Base-by-base conservation (phyloP, 2,888 invertebrate genomes). In the Caenorhabditis sp. region DNA sequence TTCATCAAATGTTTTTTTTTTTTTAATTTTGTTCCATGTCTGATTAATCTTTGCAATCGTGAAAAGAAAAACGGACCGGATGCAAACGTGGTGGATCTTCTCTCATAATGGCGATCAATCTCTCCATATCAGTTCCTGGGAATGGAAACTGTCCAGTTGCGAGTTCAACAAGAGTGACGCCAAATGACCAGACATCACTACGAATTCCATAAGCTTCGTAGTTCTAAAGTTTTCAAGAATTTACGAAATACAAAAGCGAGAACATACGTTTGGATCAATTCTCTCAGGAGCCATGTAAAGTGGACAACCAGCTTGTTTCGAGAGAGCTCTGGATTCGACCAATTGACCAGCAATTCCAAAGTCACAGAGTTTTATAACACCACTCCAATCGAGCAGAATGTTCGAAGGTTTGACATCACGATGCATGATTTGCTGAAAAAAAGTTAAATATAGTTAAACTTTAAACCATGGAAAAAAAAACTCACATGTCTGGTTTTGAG, bases 131-230 rank as follows among this genome's bases (percentile, higher is more conserved):
- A 86, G 94, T 95, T 89, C 97, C 75, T 17, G 63, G 65, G 49
- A 68, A 78, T 1, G 79, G 76, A 50, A 96, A 97, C 81, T 93
- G 92, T 62, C 96, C 97, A 17, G 95, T 95, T 57, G 97, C 99
- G 86, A 99, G 91, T 91, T 99, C 99, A 62, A 99, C 90, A 88
- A 90, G 80, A 3, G 86, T 84, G 8, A 86, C 96, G 82, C 99
- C 99, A 81, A 99, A 91, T 81, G 96, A 96, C 99, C 99, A 99
- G 61, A 99, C 97, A 90, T 99, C 99, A 23, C 99, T 97, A 84
- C 99, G 92, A 88, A 99, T 95, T 90, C 99, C 99, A 89, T 99
- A 99, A n/a, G 71, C 58, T 27, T 54, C 23, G n/a, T 43, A 17
- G 51, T 73, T 69, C 49, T 57, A 43, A 43, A 43, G 14, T 43